Percentiles rank a stretch among this genome's conserved stretches.
Evolutionary conservation across 2,888 invertebrate species (phyloP).

Genomic region (Yponomeuta sedellus): DNA sequence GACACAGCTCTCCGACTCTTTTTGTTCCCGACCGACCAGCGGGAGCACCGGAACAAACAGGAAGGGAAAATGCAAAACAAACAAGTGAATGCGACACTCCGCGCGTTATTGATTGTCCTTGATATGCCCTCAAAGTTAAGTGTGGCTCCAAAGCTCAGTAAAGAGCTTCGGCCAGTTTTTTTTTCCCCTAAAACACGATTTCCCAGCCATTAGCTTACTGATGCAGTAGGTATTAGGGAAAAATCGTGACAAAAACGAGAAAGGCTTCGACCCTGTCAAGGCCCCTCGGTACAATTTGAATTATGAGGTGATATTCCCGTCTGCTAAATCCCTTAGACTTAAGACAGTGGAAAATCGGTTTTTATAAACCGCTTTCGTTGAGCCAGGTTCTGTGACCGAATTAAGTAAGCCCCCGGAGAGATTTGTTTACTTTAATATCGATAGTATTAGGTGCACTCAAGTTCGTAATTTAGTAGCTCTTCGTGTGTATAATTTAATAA

Average conservation of each 20-base stretch:
- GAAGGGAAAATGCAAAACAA: conserved; percentile 10
- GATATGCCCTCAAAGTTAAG: neutral
- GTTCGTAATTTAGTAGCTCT: neutral
- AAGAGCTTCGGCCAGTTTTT: neutral
- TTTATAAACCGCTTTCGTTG: neutral
- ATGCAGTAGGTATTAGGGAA: neutral
- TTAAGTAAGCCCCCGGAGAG: neutral
- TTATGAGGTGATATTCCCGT: neutral
- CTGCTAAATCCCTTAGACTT: neutral
- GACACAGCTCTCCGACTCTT: conserved; percentile 20
- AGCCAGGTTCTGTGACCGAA: neutral
- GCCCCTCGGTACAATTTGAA: neutral
- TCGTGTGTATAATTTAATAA: neutral
- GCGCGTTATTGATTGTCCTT: neutral
- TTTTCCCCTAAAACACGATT: neutral
- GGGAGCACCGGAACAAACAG: conserved; percentile 2
- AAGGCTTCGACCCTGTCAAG: neutral
- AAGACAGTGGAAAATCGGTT: conserved; percentile 1
- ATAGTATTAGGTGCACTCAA: neutral
- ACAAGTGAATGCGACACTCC: conserved; percentile 4
- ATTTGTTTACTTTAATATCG: neutral
- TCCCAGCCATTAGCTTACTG: neutral
- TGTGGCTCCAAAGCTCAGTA: too few species aligned
- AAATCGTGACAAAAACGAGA: neutral
- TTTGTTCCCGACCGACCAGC: conserved; percentile 5